Percentiles rank a stretch among this genome's conserved stretches.
Conservation (phyloP, 2,888 invertebrate species). For the Eilema griseolum region DNA sequence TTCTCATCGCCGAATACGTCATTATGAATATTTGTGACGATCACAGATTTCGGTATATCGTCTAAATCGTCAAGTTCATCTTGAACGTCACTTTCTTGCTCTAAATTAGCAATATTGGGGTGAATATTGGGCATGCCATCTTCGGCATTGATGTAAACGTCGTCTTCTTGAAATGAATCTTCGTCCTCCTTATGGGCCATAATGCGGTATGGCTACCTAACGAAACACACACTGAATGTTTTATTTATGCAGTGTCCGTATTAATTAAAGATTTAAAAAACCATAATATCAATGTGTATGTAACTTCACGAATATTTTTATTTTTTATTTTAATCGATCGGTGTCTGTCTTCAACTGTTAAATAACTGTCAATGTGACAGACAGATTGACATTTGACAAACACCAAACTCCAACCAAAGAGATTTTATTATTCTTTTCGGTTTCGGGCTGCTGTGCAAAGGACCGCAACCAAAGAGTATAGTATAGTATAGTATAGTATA, state of each 20-base stretch:
- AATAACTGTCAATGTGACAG: conserved; percentile 22
- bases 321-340: conserved; percentile 45
- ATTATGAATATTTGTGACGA: conserved; percentile 95
- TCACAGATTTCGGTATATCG: conserved; percentile 95
- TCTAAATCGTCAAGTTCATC: conserved; percentile 91
- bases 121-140: conserved; percentile 95
- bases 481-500: too few relatives aligned
- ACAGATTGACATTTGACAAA: too few relatives aligned
- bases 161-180: conserved; percentile 87
- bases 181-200: conserved; percentile 81
- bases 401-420: too few relatives aligned
- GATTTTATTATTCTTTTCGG: too few relatives aligned
- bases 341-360: conserved; percentile 11
- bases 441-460: too few relatives aligned
- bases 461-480: too few relatives aligned
- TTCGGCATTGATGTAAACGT: conserved; percentile 94
- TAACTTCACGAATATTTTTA: conserved; percentile 29
- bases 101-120: conserved; percentile 91
- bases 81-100: conserved; percentile 89
- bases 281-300: conserved; percentile 18
- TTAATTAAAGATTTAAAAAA: conserved; percentile 26
- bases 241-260: conserved; percentile 22
- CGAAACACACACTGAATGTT: conserved; percentile 29
- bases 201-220: conserved; percentile 26
- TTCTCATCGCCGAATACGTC: conserved; percentile 90